phyloP scores from a whole-genome alignment of 2,113 vertebrate species.

The Etheostoma spectabile region DNA sequence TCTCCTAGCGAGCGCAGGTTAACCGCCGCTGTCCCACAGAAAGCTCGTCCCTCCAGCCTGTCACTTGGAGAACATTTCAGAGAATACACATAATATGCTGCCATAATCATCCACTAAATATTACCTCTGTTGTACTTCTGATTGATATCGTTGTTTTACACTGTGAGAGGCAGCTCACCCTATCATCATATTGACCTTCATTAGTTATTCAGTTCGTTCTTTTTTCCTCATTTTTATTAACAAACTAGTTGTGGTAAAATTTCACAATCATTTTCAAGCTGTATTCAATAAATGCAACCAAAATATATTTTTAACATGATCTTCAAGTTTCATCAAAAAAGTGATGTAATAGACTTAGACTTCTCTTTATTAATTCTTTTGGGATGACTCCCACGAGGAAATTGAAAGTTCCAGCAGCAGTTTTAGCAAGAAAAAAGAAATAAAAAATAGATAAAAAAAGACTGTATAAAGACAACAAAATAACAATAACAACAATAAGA shows the following conservation, averaged over 20 bases:
- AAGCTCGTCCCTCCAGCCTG: neutral
- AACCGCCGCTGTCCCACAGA: slow-evolving; percentile 39
- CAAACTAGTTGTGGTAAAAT: neutral
- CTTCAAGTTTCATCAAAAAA: neutral
- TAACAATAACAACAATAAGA: too few relatives aligned
- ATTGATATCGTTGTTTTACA: neutral
- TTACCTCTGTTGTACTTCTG: neutral
- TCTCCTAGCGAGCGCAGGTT: slow-evolving; percentile 42
- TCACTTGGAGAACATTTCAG: neutral
- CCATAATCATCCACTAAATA: neutral
- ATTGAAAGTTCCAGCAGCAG: too few relatives aligned
- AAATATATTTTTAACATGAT: neutral
- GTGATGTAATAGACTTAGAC: neutral
- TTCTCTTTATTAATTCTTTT: too few relatives aligned
- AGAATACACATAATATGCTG: too few relatives aligned
- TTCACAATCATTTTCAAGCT: too few relatives aligned
- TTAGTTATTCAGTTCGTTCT: neutral
- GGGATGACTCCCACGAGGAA: too few relatives aligned
- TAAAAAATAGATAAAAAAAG: too few relatives aligned
- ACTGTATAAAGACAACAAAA: too few relatives aligned
- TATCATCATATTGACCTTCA: neutral
- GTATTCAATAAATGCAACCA: neutral
- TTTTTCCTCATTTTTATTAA: neutral
- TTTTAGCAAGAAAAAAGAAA: too few relatives aligned
- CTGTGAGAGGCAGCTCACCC: neutral